These are phyloP conservation scores for Acleris literana DNA, from an alignment of 2,888 invertebrate genomes.

Conservation along the genomic window DNA sequence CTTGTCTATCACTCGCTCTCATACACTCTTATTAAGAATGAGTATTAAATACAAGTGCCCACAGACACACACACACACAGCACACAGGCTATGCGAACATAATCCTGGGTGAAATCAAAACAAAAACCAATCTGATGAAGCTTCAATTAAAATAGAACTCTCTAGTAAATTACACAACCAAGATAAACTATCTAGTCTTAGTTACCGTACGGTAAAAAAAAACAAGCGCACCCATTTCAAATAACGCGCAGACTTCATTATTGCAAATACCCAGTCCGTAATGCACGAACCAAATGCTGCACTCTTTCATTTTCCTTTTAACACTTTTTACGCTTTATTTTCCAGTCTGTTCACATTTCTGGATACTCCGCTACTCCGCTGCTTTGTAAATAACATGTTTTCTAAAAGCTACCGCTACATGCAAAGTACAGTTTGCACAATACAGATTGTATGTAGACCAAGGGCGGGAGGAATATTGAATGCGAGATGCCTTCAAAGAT, in stretches of 20 bases:
- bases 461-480: slow-evolving; percentile 19
- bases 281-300: slow-evolving; percentile 5
- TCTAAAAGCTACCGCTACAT: slow-evolving; percentile 42
- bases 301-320: slow-evolving; percentile 41
- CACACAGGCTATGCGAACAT: no score
- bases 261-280: slow-evolving; percentile 21
- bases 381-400: slow-evolving; percentile 46
- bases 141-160: no score
- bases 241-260: slow-evolving; percentile 22
- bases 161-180: no score
- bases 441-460: slow-evolving; percentile 12
- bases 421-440: slow-evolving; percentile 1
- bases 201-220: neutral
- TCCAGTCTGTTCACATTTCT: slow-evolving; percentile 42
- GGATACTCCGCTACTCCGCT: slow-evolving; percentile 42
- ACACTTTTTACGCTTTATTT: slow-evolving; percentile 48
- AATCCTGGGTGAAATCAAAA: no score
- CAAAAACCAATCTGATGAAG: no score
- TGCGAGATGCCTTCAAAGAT: slow-evolving; percentile 10
- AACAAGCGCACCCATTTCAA: neutral
- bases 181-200: neutral
- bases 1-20: no score
- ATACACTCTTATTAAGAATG: no score
- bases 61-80: no score
- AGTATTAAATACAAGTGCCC: no score